These are phyloP conservation scores for Drosophila ohnishii DNA, from an alignment of 1,140 invertebrate species.

Conservation along the genomic window DNA sequence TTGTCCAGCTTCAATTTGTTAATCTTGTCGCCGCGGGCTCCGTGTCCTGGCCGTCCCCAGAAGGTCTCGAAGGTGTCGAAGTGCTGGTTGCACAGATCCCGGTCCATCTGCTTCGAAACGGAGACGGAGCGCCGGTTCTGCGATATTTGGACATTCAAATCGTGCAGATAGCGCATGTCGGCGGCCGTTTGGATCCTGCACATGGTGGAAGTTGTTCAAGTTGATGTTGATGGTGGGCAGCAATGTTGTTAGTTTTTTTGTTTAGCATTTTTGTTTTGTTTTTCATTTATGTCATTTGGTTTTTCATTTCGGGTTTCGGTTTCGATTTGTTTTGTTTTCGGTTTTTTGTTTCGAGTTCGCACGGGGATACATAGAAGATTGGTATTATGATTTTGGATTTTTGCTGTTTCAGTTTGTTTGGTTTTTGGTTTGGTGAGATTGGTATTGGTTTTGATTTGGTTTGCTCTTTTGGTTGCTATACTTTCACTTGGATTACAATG, in stretches of 20 bases:
- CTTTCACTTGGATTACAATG: conserved; percentile 82
- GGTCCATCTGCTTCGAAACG: conserved; percentile 84
- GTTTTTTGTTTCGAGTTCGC: conserved; percentile 48
- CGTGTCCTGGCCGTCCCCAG: conserved; percentile 88
- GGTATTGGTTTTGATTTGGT: conserved; percentile 45
- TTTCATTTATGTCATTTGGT: conserved; percentile 35
- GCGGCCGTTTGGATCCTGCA: conserved; percentile 68
- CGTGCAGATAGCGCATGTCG: conserved; percentile 76
- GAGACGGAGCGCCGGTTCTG: conserved; percentile 76
- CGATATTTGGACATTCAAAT: conserved; percentile 82
- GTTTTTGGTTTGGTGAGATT: conserved; percentile 54
- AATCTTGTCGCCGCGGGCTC: conserved; percentile 84
- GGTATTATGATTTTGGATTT: conserved; percentile 71
- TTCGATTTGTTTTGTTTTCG: conserved; percentile 21
- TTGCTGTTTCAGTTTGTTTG: conserved; percentile 51
- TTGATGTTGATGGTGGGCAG: conserved; percentile 26
- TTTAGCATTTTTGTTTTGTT: conserved; percentile 13
- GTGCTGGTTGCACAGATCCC: conserved; percentile 85
- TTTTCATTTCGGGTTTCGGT: conserved; percentile 36
- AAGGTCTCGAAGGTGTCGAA: conserved; percentile 87
- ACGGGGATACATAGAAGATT: conserved; percentile 78
- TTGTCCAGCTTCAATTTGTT: conserved; percentile 82
- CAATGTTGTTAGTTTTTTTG: conserved; percentile 29
- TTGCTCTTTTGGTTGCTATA: conserved; percentile 79
- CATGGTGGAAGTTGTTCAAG: conserved; percentile 14